Base-by-base conservation (phyloP, 2,113 vertebrate species). In the Cyrtonyx montezumae region DNA sequence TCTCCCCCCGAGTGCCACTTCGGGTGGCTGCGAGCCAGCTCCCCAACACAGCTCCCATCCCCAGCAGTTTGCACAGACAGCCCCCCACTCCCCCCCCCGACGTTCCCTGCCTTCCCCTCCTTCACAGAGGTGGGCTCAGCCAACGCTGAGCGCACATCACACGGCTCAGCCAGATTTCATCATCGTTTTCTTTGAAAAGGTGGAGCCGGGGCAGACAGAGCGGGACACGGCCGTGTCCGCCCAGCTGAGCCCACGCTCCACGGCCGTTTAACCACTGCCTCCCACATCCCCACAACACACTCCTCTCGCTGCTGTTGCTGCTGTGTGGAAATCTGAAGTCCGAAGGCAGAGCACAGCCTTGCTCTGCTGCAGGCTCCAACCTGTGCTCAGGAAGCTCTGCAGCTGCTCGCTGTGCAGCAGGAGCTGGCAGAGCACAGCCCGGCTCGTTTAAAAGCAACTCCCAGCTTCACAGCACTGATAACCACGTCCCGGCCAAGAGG, bases 1-100 rank as follows among this genome's bases (percentile, higher is more conserved):
- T 14, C 42, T 53, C n/a, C 76, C 49, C 13, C 0, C 37, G 0
- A 74, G 49, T 0, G 21, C 53, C 7, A 2, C 25, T 13, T 68
- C 36, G 55, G 0, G 9, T 20, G 73, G 37, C 2, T 8, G 51
- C 46, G 28, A 63, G 32, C 11, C 43, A 37, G 48, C 18, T 6
- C 22, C 8, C 22, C 45, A 58, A 30, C 36, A n/a, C 42, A 23
- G 53, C 8, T 55, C 88, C 3, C 3, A 2, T 37, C 37, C n/a
- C n/a, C n/a, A n/a, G n/a, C n/a, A n/a, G n/a, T n/a, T n/a, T n/a
- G n/a, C n/a, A n/a, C n/a, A n/a, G n/a, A n/a, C n/a, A n/a, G 37
- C 37, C 37, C 8, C 8, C 37, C 37, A 9, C 37, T 40, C 37
- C 37, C 37, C 37, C 37, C 37, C 8, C 37, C 37, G n/a, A 40